Evolutionary conservation across 2,113 vertebrate species (phyloP), one percentile per base, ranked within the genome.

Genomic region (Psettodes erumei): DNA sequence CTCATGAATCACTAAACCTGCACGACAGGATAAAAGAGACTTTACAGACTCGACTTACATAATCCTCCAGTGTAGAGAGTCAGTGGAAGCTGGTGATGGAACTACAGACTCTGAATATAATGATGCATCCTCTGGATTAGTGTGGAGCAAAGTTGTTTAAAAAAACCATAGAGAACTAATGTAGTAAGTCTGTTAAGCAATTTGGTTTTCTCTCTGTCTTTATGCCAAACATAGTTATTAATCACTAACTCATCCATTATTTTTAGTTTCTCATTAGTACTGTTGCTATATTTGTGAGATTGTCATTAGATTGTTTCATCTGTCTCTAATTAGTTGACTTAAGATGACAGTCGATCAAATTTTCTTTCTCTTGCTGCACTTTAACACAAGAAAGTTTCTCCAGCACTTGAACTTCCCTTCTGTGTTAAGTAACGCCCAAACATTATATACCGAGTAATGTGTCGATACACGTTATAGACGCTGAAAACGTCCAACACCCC

Each of bases 211-310:
- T 45, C 13, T 40, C 15, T 15, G 16, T 38, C 28, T 56, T 33
- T 23, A 23, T 75, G 42, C 53, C 78, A 64, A 48, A 63, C 13
- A 66, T 13, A 6, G 3, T 21, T 59, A 33, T 53, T 51, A 25
- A 23, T 38, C 15, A 78, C 19, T 59, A 48, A 7, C 18, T 71
- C 19, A 48, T 19, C 43, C 9, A 27, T 47, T 53, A 33, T 55
- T 53, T 69, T 33, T 23, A 48, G n/a, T 27, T 33, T 54, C 61
- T 72, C 16, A 56, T 71, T 63, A 54, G 47, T 10, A 42, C 61
- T 50, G 50, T 54, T 6, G 45, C 59, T 18, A 18, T 25, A 47
- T 28, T 8, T 21, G 65, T 47, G 37, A 8, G 21, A 37, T 54
- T 54, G 25, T 63, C 37, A 16, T 25, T 47, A 3, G 8, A 8